phyloP scores from a whole-genome alignment of 2,113 vertebrate species.

The Alethe diademata region DNA sequence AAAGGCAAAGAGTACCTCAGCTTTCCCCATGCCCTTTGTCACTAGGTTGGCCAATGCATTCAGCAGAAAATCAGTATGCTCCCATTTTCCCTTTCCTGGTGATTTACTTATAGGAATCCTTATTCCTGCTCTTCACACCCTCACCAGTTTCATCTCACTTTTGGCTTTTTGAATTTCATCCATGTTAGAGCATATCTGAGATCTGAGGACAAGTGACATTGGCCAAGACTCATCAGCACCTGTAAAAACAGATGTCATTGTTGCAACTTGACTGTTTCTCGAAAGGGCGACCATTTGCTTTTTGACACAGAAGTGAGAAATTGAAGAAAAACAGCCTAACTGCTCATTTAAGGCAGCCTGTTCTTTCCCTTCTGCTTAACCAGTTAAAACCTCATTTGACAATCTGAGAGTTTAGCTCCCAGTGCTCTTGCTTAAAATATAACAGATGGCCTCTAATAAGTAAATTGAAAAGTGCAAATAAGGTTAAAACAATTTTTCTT shows the following conservation, averaged over 20 bases:
- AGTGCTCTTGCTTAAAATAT: constrained; percentile 68
- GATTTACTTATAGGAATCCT: neutral
- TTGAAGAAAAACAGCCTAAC: constrained; percentile 50
- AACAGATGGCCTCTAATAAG: constrained; percentile 76
- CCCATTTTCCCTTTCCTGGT: neutral
- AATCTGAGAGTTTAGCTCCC: constrained; percentile 54
- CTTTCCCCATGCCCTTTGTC: neutral
- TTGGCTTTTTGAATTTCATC: neutral
- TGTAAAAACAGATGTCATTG: constrained; percentile 44
- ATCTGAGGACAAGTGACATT: constrained; percentile 20
- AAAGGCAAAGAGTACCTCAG: neutral
- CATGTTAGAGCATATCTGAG: neutral
- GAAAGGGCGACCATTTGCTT: constrained; percentile 44
- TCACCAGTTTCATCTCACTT: neutral
- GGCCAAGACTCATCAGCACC: constrained; percentile 20
- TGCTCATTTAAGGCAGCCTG: constrained; percentile 57
- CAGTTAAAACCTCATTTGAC: constrained; percentile 62
- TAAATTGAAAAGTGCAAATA: constrained; percentile 78
- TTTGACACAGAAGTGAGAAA: constrained; percentile 52
- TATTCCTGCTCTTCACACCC: neutral
- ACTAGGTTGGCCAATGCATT: neutral
- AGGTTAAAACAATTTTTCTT: constrained; percentile 76
- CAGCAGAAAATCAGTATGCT: neutral
- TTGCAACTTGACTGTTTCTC: neutral
- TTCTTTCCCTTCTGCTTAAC: constrained; percentile 53